A percentile compares a stretch with the other conserved stretches of the same genome.
Evolutionary conservation across 2,888 invertebrate species (phyloP).

Genomic region (Eumacrocentrus americanus): DNA sequence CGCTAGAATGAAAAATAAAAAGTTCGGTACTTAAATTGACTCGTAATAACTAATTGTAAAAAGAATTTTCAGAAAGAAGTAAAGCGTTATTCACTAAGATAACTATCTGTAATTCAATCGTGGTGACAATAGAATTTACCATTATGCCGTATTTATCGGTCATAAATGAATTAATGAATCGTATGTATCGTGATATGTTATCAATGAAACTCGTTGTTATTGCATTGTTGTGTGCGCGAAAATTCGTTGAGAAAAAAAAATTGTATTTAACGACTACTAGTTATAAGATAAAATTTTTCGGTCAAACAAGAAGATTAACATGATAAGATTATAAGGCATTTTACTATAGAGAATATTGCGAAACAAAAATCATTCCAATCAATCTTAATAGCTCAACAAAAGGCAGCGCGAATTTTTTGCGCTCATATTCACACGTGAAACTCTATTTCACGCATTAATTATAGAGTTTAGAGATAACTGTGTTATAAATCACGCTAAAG

Average conservation of each 20-base stretch:
- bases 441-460: slow-evolving; percentile 13
- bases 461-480: slow-evolving; percentile 11
- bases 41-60: slow-evolving; percentile 22
- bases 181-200: slow-evolving; percentile 40
- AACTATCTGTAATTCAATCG: slow-evolving; percentile 53
- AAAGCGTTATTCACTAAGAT: slow-evolving; percentile 30
- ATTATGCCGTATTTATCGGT: slow-evolving; percentile 48
- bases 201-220: slow-evolving; percentile 41
- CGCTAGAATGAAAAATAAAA: slow-evolving; percentile 24
- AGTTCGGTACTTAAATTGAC: slow-evolving; percentile 12
- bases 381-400: slow-evolving; percentile 17
- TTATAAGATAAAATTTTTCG: slow-evolving; percentile 19
- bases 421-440: slow-evolving; percentile 20
- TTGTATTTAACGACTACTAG: slow-evolving; percentile 28
- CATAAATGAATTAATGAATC: slow-evolving; percentile 32
- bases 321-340: slow-evolving; percentile 13
- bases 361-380: slow-evolving; percentile 21
- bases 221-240: slow-evolving; percentile 41
- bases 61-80: slow-evolving; percentile 27
- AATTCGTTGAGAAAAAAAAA: slow-evolving; percentile 36
- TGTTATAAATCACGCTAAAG: slow-evolving; percentile 20
- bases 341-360: slow-evolving; percentile 17
- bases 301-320: background rate
- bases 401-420: background rate
- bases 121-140: slow-evolving; percentile 57